Evolutionary conservation across 1,140 invertebrate species (phyloP).

Genomic region (Lamellibrachia luymesi): DNA sequence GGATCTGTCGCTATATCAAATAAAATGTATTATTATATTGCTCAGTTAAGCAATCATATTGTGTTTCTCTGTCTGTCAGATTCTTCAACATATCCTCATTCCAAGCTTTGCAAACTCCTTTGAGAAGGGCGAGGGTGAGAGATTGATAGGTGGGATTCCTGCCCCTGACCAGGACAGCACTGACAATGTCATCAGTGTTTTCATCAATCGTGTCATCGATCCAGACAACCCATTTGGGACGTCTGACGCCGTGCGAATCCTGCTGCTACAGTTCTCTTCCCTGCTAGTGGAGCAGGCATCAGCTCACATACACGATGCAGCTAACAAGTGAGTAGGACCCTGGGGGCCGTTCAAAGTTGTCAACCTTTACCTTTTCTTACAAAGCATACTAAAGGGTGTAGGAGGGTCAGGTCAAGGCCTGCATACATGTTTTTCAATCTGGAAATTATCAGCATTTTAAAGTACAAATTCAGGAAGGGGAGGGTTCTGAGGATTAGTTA

Average conservation of each 20-base stretch:
- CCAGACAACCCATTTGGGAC: constrained; percentile 85
- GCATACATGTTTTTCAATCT: too few species aligned
- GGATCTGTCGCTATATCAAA: too few species aligned
- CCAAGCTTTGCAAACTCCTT: constrained; percentile 93
- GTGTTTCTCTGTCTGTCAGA: constrained; percentile 47
- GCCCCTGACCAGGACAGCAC: constrained; percentile 85
- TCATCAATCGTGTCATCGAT: constrained; percentile 77
- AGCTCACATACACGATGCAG: constrained; percentile 91
- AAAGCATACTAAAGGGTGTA: too few species aligned
- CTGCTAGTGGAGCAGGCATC: constrained; percentile 92
- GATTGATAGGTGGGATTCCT: constrained; percentile 68
- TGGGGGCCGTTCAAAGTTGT: too few species aligned
- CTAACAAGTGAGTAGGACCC: constrained; percentile 69
- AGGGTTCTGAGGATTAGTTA: too few species aligned
- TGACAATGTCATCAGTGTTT: constrained; percentile 90
- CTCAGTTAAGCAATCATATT: neutral
- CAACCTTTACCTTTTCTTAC: too few species aligned
- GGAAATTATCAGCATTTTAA: too few species aligned
- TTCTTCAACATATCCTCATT: constrained; percentile 90
- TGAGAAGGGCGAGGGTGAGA: constrained; percentile 84
- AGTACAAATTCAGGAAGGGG: too few species aligned
- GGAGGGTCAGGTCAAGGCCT: too few species aligned
- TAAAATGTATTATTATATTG: too few species aligned
- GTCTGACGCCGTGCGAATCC: constrained; percentile 87
- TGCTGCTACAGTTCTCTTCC: constrained; percentile 91